A percentile compares a stretch with the other conserved stretches of the same genome.
Evolutionary conservation across 2,888 invertebrate species (phyloP).

Genomic region (Myopa testacea): DNA sequence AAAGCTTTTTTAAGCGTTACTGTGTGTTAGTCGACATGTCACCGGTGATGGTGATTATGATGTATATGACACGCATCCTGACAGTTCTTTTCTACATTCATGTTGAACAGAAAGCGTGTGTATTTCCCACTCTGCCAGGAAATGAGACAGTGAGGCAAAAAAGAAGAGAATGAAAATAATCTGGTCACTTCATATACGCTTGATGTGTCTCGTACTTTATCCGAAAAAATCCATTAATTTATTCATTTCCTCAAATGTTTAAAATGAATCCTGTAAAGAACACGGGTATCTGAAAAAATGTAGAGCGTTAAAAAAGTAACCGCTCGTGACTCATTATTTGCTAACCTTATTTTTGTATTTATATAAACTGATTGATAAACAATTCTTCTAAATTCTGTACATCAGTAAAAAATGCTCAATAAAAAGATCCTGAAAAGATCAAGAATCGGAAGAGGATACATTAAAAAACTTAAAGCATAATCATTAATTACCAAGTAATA

Average conservation of each 20-base stretch:
- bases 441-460: too few relatives aligned
- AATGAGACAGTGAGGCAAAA: background rate
- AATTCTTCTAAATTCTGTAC: too few relatives aligned
- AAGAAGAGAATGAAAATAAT: background rate
- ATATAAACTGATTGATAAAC: too few relatives aligned
- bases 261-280: too few relatives aligned
- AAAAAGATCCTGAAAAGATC: too few relatives aligned
- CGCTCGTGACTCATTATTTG: too few relatives aligned
- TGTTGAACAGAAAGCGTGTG: background rate
- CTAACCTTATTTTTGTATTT: too few relatives aligned
- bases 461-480: too few relatives aligned
- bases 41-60: background rate
- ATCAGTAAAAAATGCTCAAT: too few relatives aligned
- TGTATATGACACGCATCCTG: constrained; percentile 15
- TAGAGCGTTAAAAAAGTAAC: background rate
- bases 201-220: background rate
- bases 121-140: background rate
- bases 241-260: too few relatives aligned
- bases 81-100: background rate
- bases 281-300: background rate
- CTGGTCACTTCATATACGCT: background rate
- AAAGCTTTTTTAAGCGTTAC: background rate
- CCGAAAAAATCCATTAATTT: too few relatives aligned
- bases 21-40: too few relatives aligned
- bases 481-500: background rate